These are phyloP conservation scores for Ploceus nigricollis DNA, from an alignment of 2,113 vertebrate genomes.

Conservation along the genomic window DNA sequence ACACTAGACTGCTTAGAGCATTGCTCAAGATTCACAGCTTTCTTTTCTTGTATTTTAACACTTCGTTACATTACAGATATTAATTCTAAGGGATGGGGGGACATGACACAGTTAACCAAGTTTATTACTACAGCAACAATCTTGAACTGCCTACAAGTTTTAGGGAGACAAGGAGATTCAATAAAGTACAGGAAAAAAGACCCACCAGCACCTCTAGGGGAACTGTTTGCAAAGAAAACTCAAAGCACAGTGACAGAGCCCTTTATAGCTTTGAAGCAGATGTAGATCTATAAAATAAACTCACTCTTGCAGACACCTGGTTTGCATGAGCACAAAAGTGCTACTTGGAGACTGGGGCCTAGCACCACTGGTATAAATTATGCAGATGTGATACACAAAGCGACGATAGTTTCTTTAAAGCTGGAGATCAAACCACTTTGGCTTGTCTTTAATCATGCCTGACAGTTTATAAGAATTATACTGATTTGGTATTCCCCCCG, in stretches of 20 bases:
- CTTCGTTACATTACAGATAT: background rate
- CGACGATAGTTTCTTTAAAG: background rate
- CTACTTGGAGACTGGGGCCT: background rate
- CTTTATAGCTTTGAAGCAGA: background rate
- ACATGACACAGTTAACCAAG: background rate
- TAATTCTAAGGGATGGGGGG: background rate
- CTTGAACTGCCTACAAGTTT: background rate
- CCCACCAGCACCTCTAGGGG: background rate
- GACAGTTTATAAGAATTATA: slow-evolving; percentile 17
- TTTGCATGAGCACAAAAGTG: background rate
- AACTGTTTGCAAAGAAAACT: background rate
- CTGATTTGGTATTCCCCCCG: background rate
- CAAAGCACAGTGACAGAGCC: background rate
- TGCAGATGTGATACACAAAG: slow-evolving; percentile 6
- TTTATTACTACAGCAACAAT: background rate
- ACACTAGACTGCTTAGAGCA: background rate
- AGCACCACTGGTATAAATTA: slow-evolving; percentile 13
- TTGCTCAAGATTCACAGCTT: background rate
- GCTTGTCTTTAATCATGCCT: slow-evolving; percentile 17
- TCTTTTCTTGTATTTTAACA: background rate
- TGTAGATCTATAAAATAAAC: slow-evolving; percentile 6
- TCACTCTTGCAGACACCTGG: background rate
- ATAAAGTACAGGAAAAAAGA: background rate
- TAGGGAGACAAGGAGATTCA: background rate
- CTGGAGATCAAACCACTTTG: slow-evolving; percentile 13